phyloP scores from a whole-genome alignment of 2,797 vertebrate genomes.

The Gymnothorax reevesii region DNA sequence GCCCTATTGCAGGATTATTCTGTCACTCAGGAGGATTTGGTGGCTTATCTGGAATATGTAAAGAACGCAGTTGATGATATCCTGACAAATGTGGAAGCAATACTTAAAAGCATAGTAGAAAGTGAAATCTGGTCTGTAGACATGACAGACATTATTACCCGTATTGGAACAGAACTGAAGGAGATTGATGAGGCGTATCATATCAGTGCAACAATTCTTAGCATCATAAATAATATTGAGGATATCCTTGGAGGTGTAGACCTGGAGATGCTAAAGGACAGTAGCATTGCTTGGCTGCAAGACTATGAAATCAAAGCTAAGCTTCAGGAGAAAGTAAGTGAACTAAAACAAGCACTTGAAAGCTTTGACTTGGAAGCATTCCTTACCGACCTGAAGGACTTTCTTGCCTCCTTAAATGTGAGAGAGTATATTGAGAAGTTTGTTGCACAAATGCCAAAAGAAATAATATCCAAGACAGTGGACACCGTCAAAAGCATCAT shows the following conservation, averaged over 20 bases:
- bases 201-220: conserved; percentile 71
- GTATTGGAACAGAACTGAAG: conserved; percentile 70
- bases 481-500: conserved; percentile 70
- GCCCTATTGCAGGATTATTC: conserved; percentile 75
- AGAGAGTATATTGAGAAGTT: conserved; percentile 66
- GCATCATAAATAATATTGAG: conserved; percentile 67
- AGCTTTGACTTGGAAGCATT: conserved; percentile 73
- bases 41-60: conserved; percentile 69
- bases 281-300: conserved; percentile 70
- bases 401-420: conserved; percentile 60
- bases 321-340: conserved; percentile 68
- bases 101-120: conserved; percentile 69
- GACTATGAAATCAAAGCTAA: conserved; percentile 74
- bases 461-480: conserved; percentile 72
- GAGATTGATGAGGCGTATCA: conserved; percentile 77
- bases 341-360: conserved; percentile 70
- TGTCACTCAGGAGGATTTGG: conserved; percentile 80
- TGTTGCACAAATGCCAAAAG: conserved; percentile 63
- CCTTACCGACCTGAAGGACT: conserved; percentile 68
- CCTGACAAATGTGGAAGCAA: conserved; percentile 65
- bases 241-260: conserved; percentile 73
- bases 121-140: conserved; percentile 61
- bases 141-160: conserved; percentile 69
- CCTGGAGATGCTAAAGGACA: conserved; percentile 70
- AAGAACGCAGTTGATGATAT: conserved; percentile 62